phyloP scores from a whole-genome alignment of 2,797 vertebrate species.

The Spheniscus humboldti region DNA sequence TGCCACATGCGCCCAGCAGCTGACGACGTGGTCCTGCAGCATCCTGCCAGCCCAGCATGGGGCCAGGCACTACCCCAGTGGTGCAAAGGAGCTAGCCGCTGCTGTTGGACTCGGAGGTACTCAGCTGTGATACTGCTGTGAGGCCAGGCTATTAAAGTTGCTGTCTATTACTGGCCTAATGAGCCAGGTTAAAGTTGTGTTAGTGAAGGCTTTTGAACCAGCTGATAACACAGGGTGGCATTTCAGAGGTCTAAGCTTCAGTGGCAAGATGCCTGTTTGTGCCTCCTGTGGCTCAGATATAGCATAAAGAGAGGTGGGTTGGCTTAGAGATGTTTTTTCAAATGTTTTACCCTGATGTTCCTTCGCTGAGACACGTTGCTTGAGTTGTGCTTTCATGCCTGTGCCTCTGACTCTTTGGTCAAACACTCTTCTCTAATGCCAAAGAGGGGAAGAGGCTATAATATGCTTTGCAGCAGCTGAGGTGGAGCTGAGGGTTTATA shows the following conservation, averaged over 20 bases:
- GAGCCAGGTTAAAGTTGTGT: not conserved
- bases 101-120: no score
- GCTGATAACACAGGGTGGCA: not conserved
- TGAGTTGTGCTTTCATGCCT: not conserved
- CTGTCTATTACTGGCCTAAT: not conserved
- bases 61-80: not conserved
- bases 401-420: not conserved
- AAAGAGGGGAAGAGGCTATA: not conserved
- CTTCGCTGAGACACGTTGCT: not conserved
- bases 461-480: not conserved
- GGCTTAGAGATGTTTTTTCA: not conserved
- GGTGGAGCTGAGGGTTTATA: not conserved
- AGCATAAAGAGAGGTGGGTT: not conserved
- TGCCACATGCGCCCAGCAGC: not conserved
- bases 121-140: no score
- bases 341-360: not conserved
- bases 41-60: not conserved
- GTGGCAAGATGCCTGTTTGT: not conserved
- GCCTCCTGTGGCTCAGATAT: not conserved
- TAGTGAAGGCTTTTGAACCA: not conserved
- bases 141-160: not conserved
- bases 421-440: not conserved
- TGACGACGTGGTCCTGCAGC: not conserved
- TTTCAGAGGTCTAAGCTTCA: not conserved
- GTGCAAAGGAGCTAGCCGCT: not conserved